These are phyloP conservation scores for Cyphomyrmex costatus DNA, from an alignment of 1,140 invertebrate species.

Conservation along the genomic window DNA sequence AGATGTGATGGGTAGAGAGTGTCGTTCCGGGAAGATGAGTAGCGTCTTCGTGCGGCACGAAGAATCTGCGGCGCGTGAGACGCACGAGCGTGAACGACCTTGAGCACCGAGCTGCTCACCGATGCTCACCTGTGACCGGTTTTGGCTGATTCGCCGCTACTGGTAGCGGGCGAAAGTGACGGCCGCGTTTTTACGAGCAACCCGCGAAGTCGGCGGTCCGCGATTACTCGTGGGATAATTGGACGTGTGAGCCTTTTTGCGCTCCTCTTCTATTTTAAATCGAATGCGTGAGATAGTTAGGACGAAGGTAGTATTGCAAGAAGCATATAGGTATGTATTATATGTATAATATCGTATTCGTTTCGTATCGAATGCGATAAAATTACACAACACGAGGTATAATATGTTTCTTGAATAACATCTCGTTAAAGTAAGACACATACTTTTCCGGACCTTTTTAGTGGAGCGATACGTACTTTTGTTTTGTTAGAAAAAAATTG, in stretches of 20 bases:
- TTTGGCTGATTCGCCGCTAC: slow-evolving; percentile 21
- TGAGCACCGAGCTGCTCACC: not conserved
- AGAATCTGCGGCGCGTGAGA: slow-evolving; percentile 14
- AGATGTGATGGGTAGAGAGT: slow-evolving; percentile 9
- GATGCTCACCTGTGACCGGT: slow-evolving; percentile 33
- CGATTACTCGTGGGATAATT: slow-evolving; percentile 38
- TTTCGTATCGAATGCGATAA: not conserved
- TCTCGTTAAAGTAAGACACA: not conserved
- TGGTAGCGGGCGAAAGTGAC: slow-evolving; percentile 37
- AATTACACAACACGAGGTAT: not conserved
- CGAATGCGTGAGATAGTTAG: not conserved
- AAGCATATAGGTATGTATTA: not conserved
- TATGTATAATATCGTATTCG: too few species aligned
- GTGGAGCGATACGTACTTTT: too few species aligned
- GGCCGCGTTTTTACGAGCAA: slow-evolving; percentile 16
- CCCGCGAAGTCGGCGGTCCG: not conserved
- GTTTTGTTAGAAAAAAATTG: not conserved
- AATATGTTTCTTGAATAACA: not conserved
- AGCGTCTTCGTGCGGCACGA: slow-evolving; percentile 49
- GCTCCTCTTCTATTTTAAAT: not conserved
- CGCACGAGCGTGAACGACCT: not conserved
- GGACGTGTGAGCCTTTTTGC: not conserved
- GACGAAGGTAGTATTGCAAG: not conserved
- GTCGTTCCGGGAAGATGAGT: slow-evolving; percentile 50
- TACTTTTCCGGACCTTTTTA: not conserved